Evolutionary conservation across 1,140 invertebrate genomes (phyloP), one percentile per base, ranked within the genome.

Genomic region (Bombus sibiricus): DNA sequence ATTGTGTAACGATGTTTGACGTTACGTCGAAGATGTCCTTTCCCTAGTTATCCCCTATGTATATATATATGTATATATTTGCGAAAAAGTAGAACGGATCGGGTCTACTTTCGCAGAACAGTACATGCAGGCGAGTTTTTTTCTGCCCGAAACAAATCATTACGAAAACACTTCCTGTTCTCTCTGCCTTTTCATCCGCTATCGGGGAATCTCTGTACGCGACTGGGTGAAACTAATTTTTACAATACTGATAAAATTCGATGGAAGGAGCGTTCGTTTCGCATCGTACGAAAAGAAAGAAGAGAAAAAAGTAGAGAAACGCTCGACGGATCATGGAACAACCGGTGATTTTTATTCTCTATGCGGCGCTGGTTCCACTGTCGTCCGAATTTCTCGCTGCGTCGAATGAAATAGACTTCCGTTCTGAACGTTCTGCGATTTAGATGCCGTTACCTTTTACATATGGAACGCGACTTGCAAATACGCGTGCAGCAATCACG

Each of bases 1-100:
- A 91, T 92, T 90, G 90, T 88, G 89, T 90, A 91, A 90, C 85
- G 91, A 91, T 86, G 89, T 91, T 89, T 87, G 90, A 90, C 86
- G 85, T 80, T 47, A 69, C 80, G 66, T 53, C 88, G 41, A 90
- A 90, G 88, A 90, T 87, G 89, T 85, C 69, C 68, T 62, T 34
- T 43, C 81, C 62, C 28, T 62, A 25, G 73, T 34, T 79, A 66
- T 62, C 68, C 15, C 15, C 25, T 77, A 22, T 13, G 59, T n/a
- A 0, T 28, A 1, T 4, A 18, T 47, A 5, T 18, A 5, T 4
- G 13, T 5, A 22, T 53, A 53, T 53, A 53, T 53, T 53, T 28
- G 59, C 28, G 28, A 28, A 28, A 34, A 47, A 47, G 41, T 22
- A 4, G 22, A 64, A 43, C 22, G 39, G 8, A 39, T 22, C 18